phyloP scores from a whole-genome alignment of 2,113 vertebrate species.

The Crypturellus undulatus region DNA sequence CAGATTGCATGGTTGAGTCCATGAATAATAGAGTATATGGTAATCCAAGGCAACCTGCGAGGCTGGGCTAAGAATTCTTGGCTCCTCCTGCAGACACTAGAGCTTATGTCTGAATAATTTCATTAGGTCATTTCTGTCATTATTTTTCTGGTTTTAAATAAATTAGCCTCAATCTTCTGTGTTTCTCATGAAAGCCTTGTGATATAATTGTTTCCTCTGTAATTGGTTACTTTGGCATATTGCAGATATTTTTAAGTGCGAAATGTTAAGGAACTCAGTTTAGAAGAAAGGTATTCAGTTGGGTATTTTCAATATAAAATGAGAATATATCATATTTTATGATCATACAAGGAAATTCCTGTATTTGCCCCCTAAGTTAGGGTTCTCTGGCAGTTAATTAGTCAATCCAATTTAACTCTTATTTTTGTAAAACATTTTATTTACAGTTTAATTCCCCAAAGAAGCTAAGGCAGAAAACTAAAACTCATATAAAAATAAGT shows the following conservation, averaged over 20 bases:
- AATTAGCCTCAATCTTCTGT: neutral
- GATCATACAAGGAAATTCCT: neutral
- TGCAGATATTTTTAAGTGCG: neutral
- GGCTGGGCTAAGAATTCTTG: slow-evolving; percentile 37
- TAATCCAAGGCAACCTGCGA: slow-evolving; percentile 37
- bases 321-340: neutral
- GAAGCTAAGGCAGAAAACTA: neutral
- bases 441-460: neutral
- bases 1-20: neutral
- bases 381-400: slow-evolving; percentile 12
- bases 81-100: slow-evolving; percentile 46
- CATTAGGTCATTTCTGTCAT: neutral
- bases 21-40: neutral
- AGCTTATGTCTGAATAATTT: slow-evolving; percentile 29
- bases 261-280: neutral
- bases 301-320: slow-evolving; percentile 42
- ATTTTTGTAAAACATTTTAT: slow-evolving; percentile 7
- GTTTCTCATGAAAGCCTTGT: neutral
- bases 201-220: neutral
- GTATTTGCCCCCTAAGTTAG: neutral
- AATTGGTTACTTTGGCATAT: neutral
- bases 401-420: neutral
- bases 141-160: slow-evolving; percentile 25
- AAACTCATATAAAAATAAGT: slow-evolving; percentile 23
- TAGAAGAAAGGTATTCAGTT: neutral